Conservation (phyloP, 64 coral and sea anemone genomes). For the Porites lutea region DNA sequence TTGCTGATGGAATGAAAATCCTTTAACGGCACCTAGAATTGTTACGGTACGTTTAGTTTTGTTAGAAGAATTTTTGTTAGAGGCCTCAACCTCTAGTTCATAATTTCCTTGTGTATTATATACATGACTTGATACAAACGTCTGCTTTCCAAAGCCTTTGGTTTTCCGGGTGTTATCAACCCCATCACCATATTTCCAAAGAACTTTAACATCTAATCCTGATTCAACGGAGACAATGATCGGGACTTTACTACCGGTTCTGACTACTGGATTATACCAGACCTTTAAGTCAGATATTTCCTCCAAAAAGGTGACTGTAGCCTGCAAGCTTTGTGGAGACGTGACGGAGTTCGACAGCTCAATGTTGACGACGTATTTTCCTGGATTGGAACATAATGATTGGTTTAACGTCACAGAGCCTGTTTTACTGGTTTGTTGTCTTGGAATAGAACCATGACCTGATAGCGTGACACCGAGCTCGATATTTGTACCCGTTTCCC, state of each 20-base stretch:
- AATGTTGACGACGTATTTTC: slow-evolving; percentile 43
- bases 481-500: slow-evolving; percentile 66
- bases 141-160: slow-evolving; percentile 9
- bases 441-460: neutral
- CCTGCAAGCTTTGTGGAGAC: slow-evolving; percentile 4
- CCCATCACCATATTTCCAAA: slow-evolving; percentile 70
- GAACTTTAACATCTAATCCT: slow-evolving; percentile 56
- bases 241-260: slow-evolving; percentile 51
- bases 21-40: slow-evolving; percentile 9
- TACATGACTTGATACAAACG: neutral
- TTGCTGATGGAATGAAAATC: slow-evolving; percentile 28
- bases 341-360: slow-evolving; percentile 71
- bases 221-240: slow-evolving; percentile 41
- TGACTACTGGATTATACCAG: slow-evolving; percentile 46
- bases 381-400: slow-evolving; percentile 27
- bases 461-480: slow-evolving; percentile 5
- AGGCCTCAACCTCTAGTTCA: neutral
- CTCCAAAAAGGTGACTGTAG: slow-evolving; percentile 18
- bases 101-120: neutral
- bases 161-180: neutral
- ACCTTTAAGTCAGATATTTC: slow-evolving; percentile 34
- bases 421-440: neutral
- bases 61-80: neutral
- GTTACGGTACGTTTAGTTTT: neutral
- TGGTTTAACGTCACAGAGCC: slow-evolving; percentile 6